These are phyloP conservation scores for Nothobranchius kuhntae DNA, from an alignment of 2,113 vertebrate genomes.

Conservation along the genomic window DNA sequence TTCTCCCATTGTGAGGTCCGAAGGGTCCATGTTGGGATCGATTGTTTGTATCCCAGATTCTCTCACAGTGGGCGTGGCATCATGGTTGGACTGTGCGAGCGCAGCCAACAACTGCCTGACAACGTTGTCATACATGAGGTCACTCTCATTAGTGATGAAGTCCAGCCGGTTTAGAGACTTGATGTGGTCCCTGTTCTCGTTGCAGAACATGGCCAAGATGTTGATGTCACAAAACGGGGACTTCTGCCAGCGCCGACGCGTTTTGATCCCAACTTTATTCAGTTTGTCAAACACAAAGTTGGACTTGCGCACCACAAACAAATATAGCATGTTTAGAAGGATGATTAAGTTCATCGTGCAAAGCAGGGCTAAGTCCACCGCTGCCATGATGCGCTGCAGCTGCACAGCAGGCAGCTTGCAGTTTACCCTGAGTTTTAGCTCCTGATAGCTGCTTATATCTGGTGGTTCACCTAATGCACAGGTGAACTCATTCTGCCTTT, in stretches of 20 bases:
- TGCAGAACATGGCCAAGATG: conserved; percentile 98
- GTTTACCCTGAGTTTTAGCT: conserved; percentile 87
- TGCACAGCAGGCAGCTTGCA: conserved; percentile 96
- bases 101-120: conserved; percentile 96
- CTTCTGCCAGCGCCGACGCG: conserved; percentile 94
- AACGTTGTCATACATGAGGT: conserved; percentile 99
- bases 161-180: conserved; percentile 97
- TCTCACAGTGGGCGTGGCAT: conserved; percentile 91
- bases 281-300: conserved; percentile 99
- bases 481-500: conserved; percentile 97
- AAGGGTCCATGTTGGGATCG: conserved; percentile 89
- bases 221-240: conserved; percentile 99
- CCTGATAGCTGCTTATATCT: conserved; percentile 85
- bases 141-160: conserved; percentile 98
- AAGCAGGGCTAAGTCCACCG: conserved; percentile 90
- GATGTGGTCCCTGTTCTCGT: conserved; percentile 98
- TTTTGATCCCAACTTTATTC: conserved; percentile 98
- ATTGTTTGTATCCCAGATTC: conserved; percentile 92
- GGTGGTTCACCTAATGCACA: conserved; percentile 91
- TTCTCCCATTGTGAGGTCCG: conserved; percentile 85
- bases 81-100: conserved; percentile 95
- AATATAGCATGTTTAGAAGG: conserved; percentile 91
- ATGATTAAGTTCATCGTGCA: conserved; percentile 97
- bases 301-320: conserved; percentile 98
- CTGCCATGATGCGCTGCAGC: conserved; percentile 96